Evolutionary conservation across 2,113 vertebrate genomes (phyloP).

Genomic region (Chionomys nivalis): DNA sequence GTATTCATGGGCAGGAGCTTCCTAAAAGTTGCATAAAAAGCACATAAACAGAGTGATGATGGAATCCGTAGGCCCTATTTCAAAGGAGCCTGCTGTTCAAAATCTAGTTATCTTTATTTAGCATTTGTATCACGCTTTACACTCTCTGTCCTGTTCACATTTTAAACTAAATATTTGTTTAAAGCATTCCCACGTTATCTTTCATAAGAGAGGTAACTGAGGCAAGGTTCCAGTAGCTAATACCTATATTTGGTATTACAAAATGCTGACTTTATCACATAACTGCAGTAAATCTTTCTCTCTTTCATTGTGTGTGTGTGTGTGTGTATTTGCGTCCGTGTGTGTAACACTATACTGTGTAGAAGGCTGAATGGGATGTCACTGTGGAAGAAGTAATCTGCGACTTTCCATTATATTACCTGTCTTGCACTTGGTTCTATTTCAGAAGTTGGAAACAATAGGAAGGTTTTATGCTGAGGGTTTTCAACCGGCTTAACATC

Average conservation of each 20-base stretch:
- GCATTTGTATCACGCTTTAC: conserved; percentile 80
- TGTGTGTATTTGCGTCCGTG: not conserved
- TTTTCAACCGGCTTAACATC: conserved; percentile 65
- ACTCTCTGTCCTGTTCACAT: conserved; percentile 68
- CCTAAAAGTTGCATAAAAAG: conserved; percentile 68
- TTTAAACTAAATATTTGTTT: conserved; percentile 78
- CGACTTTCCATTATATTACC: conserved; percentile 68
- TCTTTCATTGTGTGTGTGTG: not conserved
- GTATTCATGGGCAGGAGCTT: conserved; percentile 5
- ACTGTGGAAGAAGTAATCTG: conserved; percentile 70
- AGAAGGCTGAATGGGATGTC: conserved; percentile 65
- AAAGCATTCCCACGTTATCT: conserved; percentile 65
- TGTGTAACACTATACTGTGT: conserved; percentile 41
- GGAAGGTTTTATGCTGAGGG: conserved; percentile 48
- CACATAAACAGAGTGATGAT: conserved; percentile 76
- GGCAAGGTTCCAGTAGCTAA: conserved; percentile 47
- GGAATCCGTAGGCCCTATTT: conserved; percentile 75
- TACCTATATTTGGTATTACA: conserved; percentile 60
- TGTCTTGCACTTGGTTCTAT: conserved; percentile 59
- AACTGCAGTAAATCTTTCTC: conserved; percentile 48
- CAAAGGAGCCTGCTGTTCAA: conserved; percentile 76
- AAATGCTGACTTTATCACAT: conserved; percentile 43
- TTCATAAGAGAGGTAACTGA: conserved; percentile 61
- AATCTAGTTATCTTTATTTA: conserved; percentile 82
- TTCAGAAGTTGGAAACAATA: conserved; percentile 70